Evolutionary conservation across 2,888 invertebrate species (phyloP), one percentile per base, ranked within the genome.

Genomic region (Fragum sueziense): DNA sequence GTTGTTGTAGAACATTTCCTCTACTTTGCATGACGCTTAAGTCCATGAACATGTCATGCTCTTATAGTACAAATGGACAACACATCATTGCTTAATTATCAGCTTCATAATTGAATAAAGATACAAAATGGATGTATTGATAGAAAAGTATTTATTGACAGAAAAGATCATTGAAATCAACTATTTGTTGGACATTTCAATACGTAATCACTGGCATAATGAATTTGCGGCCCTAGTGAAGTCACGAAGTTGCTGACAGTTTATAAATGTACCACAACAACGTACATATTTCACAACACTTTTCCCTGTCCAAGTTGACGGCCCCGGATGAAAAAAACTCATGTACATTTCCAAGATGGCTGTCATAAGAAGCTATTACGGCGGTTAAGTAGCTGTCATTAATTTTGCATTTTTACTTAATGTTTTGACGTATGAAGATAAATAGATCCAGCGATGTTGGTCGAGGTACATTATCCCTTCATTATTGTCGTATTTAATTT

Each of bases 221-320:
- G 65, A 65, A 65, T 41, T 57, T 34, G 57, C 54, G 54, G 71
- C 47, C 47, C 57, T 22, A 71, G 25, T 27, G 41, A 41, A 59
- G 81, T 81, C 81, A 70, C 31, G 62, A 51, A 69, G 75, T 62
- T 74, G 73, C 9, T 81, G 81, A 73, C 78, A 73, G 68, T 29
- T 75, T 62, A 78, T 78, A 75, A 78, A 81, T 81, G 72, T 57
- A 54, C 70, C 61, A 29, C 62, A 71, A 57, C 52, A 41, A 57
- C 29, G n/a, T 31, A 80, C 76, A 76, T 80, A 62, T 70, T 57
- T 75, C 73, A 80, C 70, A 62, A 72, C 79, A 80, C 79, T 62
- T 76, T 25, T 17, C 57, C 33, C 61, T 67, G 76, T 76, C 76
- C 65, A 27, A 7, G 11, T 51, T 51, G 75, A 61, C 69, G 69